phyloP scores from a whole-genome alignment of 2,797 vertebrate genomes.

The Tadarida brasiliensis region DNA sequence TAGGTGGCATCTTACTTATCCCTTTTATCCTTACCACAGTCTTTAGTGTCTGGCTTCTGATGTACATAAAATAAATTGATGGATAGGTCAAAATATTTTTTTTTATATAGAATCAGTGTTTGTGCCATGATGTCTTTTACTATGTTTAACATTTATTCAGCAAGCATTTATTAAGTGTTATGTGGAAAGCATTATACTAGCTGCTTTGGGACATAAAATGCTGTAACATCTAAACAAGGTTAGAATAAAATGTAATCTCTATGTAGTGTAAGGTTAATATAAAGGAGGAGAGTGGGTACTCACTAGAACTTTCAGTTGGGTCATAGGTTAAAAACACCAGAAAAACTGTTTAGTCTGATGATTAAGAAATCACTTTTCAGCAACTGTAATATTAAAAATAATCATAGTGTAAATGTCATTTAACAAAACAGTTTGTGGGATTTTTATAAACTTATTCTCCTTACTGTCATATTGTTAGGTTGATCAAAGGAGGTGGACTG shows the following conservation, averaged over 20 bases:
- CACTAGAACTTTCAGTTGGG: not conserved
- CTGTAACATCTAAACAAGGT: slow-evolving; percentile 21
- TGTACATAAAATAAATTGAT: slow-evolving; percentile 8
- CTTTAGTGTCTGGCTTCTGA: not conserved
- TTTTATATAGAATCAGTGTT: slow-evolving; percentile 36
- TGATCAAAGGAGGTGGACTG: slow-evolving; percentile 21
- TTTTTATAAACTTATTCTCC: not conserved
- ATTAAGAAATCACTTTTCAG: slow-evolving; percentile 44
- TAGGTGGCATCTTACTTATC: not conserved
- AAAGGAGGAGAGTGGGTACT: not conserved
- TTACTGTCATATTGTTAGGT: slow-evolving; percentile 42
- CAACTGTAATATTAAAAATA: slow-evolving; percentile 13
- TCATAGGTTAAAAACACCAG: slow-evolving; percentile 31
- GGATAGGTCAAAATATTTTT: not conserved
- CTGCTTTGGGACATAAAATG: slow-evolving; percentile 41
- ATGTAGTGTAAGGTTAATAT: not conserved
- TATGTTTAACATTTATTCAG: slow-evolving; percentile 51
- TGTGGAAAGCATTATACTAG: not conserved
- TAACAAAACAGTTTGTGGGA: not conserved
- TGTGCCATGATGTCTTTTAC: slow-evolving; percentile 39
- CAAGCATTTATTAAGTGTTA: slow-evolving; percentile 51
- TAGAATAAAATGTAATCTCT: slow-evolving; percentile 42
- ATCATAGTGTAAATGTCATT: slow-evolving; percentile 38
- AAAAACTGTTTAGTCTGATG: slow-evolving; percentile 8
- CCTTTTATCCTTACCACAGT: not conserved